Conservation (phyloP, 1,140 invertebrate species). For the Arion vulgaris region DNA sequence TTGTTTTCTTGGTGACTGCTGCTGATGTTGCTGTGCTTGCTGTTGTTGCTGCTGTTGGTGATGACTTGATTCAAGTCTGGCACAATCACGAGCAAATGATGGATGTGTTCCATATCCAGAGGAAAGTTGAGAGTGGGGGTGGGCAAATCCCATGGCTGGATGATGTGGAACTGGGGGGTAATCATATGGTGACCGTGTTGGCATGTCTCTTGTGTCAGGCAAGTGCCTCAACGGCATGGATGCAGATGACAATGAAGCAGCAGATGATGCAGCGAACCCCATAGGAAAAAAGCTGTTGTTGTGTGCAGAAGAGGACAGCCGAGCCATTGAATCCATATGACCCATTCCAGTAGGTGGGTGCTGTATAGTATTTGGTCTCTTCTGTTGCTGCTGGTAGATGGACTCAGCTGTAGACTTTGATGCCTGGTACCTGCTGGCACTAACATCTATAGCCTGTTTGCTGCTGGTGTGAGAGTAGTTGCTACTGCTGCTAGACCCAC, state of each 20-base stretch:
- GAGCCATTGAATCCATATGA: conserved; percentile 34
- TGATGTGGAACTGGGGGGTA: conserved; percentile 39
- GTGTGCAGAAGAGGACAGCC: conserved; percentile 11
- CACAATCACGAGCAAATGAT: conserved; percentile 27
- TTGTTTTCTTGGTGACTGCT: conserved; percentile 12
- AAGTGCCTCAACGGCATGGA: conserved; percentile 37
- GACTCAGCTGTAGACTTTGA: conserved; percentile 32
- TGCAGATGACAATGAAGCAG: conserved; percentile 23
- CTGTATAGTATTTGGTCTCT: conserved; percentile 37
- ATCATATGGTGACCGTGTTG: conserved; percentile 42
- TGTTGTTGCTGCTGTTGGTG: conserved; percentile 43
- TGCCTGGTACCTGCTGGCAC: conserved; percentile 1
- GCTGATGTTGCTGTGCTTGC: conserved; percentile 22
- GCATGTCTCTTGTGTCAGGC: conserved; percentile 23
- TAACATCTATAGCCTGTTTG: not conserved
- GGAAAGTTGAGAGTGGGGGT: conserved; percentile 32
- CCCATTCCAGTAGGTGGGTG: conserved; percentile 22
- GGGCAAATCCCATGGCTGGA: conserved; percentile 41
- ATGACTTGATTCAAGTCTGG: conserved; percentile 33
- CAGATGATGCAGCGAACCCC: conserved; percentile 15
- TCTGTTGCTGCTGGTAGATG: conserved; percentile 41
- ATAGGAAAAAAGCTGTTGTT: conserved; percentile 36
- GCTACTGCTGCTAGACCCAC: conserved; percentile 9
- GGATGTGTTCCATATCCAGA: conserved; percentile 29
- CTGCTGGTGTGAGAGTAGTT: not conserved